These are phyloP conservation scores for Parelbella ahira DNA, from an alignment of 2,888 invertebrate species.

Conservation along the genomic window DNA sequence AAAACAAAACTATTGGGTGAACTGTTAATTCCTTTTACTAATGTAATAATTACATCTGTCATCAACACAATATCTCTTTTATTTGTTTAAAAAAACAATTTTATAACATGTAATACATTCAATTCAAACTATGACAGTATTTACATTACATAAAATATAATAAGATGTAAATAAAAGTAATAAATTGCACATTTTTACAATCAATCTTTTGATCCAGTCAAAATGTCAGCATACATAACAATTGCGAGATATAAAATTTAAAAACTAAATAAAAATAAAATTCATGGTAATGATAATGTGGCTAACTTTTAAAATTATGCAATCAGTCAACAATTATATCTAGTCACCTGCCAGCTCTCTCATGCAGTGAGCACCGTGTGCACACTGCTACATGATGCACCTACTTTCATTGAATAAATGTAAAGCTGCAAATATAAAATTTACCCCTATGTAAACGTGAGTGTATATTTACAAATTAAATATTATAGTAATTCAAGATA, in stretches of 20 bases:
- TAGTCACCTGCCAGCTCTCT: too few species aligned
- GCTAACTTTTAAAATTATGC: conserved; percentile 64
- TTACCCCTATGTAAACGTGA: too few species aligned
- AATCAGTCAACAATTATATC: conserved; percentile 59
- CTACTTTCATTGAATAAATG: too few species aligned
- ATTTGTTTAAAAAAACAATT: conserved; percentile 61
- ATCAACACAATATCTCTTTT: conserved; percentile 39
- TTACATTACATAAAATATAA: conserved; percentile 39
- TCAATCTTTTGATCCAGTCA: conserved; percentile 77
- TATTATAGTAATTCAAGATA: too few species aligned
- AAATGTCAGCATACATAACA: conserved; percentile 49
- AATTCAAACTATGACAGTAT: conserved; percentile 41
- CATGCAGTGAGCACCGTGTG: conserved; percentile 2
- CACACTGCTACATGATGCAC: conserved; percentile 1
- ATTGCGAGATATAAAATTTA: conserved; percentile 32
- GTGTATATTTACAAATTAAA: too few species aligned
- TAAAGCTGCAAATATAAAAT: too few species aligned
- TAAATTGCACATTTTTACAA: conserved; percentile 66
- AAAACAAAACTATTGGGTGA: conserved; percentile 43
- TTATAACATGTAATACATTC: conserved; percentile 48
- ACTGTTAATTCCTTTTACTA: conserved; percentile 36
- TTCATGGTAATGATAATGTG: conserved; percentile 49
- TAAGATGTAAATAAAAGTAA: conserved; percentile 44
- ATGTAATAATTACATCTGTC: conserved; percentile 35
- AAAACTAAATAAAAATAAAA: conserved; percentile 50